Percentiles rank a stretch among this genome's conserved stretches.
Conservation (phyloP, 2,797 vertebrate species). For the Sebastes vulpes region DNA sequence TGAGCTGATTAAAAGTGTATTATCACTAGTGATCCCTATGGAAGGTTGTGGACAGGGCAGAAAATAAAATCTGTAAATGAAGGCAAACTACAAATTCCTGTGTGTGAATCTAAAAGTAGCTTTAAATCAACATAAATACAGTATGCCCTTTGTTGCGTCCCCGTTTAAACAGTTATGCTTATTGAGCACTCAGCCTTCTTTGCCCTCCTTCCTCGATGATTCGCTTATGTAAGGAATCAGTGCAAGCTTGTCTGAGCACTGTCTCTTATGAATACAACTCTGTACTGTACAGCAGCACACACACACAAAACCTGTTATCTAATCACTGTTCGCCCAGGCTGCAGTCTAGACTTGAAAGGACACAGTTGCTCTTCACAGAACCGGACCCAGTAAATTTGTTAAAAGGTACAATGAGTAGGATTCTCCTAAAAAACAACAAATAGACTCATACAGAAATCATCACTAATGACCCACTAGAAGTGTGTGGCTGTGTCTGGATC, state of each 20-base stretch:
- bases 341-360: slow-evolving; percentile 32
- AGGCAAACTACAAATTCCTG: background rate
- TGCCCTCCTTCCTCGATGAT: slow-evolving; percentile 34
- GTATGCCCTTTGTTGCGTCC: background rate
- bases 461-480: too few species aligned
- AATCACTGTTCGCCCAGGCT: slow-evolving; percentile 27
- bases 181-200: slow-evolving; percentile 34
- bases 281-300: slow-evolving; percentile 16
- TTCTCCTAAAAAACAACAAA: too few species aligned
- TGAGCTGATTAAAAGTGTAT: background rate
- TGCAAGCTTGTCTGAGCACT: slow-evolving; percentile 49
- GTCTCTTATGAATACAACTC: slow-evolving; percentile 56
- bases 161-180: slow-evolving; percentile 25
- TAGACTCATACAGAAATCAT: too few species aligned
- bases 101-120: background rate
- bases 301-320: slow-evolving; percentile 52
- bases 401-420: background rate
- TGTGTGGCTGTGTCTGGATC: too few species aligned
- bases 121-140: slow-evolving; percentile 1
- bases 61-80: background rate
- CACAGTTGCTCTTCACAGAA: slow-evolving; percentile 6
- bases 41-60: too few species aligned
- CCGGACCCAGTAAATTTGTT: background rate
- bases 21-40: background rate
- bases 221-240: slow-evolving; percentile 66